Evolutionary conservation across 2,797 vertebrate genomes (phyloP).

Genomic region (Poecilia picta): DNA sequence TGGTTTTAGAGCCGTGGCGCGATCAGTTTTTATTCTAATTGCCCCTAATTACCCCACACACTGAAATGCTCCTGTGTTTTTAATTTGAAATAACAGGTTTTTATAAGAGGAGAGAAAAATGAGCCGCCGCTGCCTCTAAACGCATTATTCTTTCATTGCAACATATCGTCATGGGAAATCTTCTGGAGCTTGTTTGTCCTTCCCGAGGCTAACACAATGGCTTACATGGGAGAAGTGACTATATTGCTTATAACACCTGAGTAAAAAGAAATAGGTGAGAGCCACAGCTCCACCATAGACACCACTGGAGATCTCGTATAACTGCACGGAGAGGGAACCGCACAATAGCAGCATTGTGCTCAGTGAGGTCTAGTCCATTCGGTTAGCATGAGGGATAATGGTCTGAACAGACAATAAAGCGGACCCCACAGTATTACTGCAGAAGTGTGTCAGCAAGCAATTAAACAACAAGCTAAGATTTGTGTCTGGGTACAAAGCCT

Average conservation of each 20-base stretch:
- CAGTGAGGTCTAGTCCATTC: conserved; percentile 9
- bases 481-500: neutral
- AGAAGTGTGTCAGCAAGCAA: conserved; percentile 23
- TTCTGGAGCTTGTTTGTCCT: conserved; percentile 26
- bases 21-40: neutral
- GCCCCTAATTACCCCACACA: neutral
- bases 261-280: conserved; percentile 2
- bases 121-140: conserved; percentile 4
- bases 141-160: conserved; percentile 6
- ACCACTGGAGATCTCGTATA: conserved; percentile 9
- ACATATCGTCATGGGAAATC: conserved; percentile 19
- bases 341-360: conserved; percentile 27
- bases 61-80: neutral
- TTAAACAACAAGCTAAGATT: conserved; percentile 17
- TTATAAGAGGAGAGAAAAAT: neutral
- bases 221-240: conserved; percentile 9
- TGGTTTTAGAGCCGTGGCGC: neutral
- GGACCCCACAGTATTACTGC: conserved; percentile 18
- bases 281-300: neutral
- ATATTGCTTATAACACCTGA: neutral
- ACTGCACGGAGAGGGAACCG: conserved; percentile 2
- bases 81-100: neutral
- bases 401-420: conserved; percentile 14
- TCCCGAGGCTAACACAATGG: conserved; percentile 6
- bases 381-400: conserved; percentile 31